A percentile compares a stretch with the other conserved stretches of the same genome.
phyloP scores from a whole-genome alignment of 2,797 vertebrate genomes.

The Poecilia velifera region DNA sequence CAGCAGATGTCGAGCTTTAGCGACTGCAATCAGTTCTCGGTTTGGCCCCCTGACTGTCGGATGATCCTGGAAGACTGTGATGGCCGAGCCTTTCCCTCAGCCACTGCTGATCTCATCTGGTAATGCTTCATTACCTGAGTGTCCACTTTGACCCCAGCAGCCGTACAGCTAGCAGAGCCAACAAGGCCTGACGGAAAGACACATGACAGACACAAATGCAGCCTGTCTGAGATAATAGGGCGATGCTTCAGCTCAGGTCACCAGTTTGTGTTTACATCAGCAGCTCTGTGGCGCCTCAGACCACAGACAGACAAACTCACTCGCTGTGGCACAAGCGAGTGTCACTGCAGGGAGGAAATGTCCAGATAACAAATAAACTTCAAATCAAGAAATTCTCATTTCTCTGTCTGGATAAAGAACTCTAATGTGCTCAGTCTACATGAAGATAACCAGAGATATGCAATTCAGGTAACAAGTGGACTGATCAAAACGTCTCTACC shows the following conservation, averaged over 20 bases:
- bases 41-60: slow-evolving; percentile 25
- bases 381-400: neutral
- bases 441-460: neutral
- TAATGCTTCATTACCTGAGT: slow-evolving; percentile 59
- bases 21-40: slow-evolving; percentile 32
- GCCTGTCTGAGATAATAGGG: slow-evolving; percentile 30
- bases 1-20: slow-evolving; percentile 13
- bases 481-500: neutral
- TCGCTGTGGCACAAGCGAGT: neutral
- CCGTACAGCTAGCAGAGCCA: slow-evolving; percentile 26
- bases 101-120: slow-evolving; percentile 47
- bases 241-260: slow-evolving; percentile 12
- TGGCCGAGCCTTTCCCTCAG: slow-evolving; percentile 13
- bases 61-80: slow-evolving; percentile 13
- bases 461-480: neutral
- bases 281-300: slow-evolving; percentile 20
- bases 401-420: neutral
- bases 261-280: slow-evolving; percentile 42
- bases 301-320: slow-evolving; percentile 27
- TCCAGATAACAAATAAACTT: neutral
- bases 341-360: neutral
- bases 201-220: slow-evolving; percentile 17
- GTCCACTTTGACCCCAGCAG: slow-evolving; percentile 49
- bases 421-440: neutral
- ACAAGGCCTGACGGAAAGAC: slow-evolving; percentile 31